phyloP scores from a whole-genome alignment of 2,888 invertebrate genomes.

The Nemapogon koenigi region DNA sequence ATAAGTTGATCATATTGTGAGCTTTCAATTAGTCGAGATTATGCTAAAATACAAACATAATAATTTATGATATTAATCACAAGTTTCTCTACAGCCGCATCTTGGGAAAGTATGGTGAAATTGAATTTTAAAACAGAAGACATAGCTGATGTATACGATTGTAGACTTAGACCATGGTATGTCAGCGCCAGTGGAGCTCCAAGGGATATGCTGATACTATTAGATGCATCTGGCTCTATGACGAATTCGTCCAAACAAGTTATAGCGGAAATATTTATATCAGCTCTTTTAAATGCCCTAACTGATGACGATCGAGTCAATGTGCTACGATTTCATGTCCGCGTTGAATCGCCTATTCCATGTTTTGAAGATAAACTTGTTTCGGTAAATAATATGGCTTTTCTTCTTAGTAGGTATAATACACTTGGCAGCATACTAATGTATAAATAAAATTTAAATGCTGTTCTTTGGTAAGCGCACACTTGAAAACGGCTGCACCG shows the following conservation, averaged over 20 bases:
- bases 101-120: constrained; percentile 46
- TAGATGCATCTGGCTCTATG: constrained; percentile 55
- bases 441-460: no score
- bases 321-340: constrained; percentile 42
- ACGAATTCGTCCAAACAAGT: constrained; percentile 39
- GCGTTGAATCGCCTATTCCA: constrained; percentile 31
- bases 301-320: constrained; percentile 55
- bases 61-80: background rate
- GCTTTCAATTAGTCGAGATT: no score
- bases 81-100: constrained; percentile 39
- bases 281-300: constrained; percentile 45
- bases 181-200: constrained; percentile 51
- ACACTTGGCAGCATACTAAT: no score
- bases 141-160: constrained; percentile 41
- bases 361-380: constrained; percentile 49
- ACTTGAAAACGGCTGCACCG: no score
- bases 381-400: constrained; percentile 28
- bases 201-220: constrained; percentile 42
- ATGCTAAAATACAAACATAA: background rate
- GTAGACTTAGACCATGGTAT: constrained; percentile 52
- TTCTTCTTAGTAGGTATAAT: no score
- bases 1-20: no score
- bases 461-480: no score
- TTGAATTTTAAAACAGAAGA: constrained; percentile 22
- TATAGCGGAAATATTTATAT: constrained; percentile 36